Percentiles rank a stretch among this genome's conserved stretches.
These are phyloP conservation scores for Gymnocypris eckloni DNA, from an alignment of 2,797 vertebrate genomes.

Conservation along the genomic window DNA sequence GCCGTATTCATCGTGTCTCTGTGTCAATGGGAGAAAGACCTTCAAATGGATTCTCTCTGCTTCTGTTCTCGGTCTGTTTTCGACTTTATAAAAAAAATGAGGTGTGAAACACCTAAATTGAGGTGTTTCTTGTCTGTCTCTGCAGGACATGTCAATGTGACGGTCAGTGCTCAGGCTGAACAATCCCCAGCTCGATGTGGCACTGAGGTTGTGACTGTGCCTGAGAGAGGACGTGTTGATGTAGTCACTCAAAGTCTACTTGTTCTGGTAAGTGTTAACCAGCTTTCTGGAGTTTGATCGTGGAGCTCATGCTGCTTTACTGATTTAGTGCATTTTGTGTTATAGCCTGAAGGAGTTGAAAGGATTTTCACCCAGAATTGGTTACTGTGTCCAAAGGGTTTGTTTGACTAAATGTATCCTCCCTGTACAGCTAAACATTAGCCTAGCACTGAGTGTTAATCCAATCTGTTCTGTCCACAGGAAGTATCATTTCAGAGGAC, in stretches of 20 bases:
- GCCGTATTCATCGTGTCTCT: background rate
- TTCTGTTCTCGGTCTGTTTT: constrained; percentile 14
- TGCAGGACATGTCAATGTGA: background rate
- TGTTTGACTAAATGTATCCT: constrained; percentile 5
- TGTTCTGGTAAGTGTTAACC: constrained; percentile 65
- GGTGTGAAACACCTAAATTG: too few species aligned
- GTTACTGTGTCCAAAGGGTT: constrained; percentile 76
- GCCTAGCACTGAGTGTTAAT: too few species aligned
- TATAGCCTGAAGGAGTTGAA: constrained; percentile 74
- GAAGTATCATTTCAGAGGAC: constrained; percentile 51
- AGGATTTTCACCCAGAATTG: constrained; percentile 65
- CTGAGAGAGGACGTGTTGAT: constrained; percentile 74
- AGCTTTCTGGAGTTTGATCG: background rate
- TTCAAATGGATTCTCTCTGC: background rate
- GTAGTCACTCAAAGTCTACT: constrained; percentile 67
- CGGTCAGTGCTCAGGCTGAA: background rate
- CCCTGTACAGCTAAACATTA: background rate
- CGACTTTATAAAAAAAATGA: too few species aligned
- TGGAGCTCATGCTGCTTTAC: too few species aligned
- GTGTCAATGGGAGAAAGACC: background rate
- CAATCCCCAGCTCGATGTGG: constrained; percentile 64
- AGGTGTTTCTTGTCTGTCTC: background rate
- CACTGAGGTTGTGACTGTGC: constrained; percentile 69
- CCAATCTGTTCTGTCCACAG: constrained; percentile 53
- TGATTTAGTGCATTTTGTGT: background rate